Evolutionary conservation across 1,140 invertebrate genomes (phyloP), one percentile per base, ranked within the genome.

Genomic region (Thaumatotibia leucotreta): DNA sequence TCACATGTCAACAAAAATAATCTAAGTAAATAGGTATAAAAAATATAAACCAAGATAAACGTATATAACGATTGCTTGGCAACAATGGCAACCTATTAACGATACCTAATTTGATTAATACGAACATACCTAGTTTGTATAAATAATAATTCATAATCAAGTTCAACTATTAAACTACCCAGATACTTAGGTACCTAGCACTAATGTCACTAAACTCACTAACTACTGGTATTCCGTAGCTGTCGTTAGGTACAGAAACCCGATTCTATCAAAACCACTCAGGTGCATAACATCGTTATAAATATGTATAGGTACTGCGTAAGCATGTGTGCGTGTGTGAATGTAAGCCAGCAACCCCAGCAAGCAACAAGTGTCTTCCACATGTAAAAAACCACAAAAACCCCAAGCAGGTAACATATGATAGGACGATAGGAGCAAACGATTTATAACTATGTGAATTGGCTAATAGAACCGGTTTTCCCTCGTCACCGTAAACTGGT

Each of bases 301-400:
- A 58, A 45, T 45, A 45, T 45, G 39, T 45, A 45, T 20, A n/a
- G n/a, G n/a, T n/a, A 45, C 14, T 45, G 39, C 14, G 14, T 45
- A 58, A 58, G 52, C 23, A 24, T 14, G 52, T 58, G 50, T 54
- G 23, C 50, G 50, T 54, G 50, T 54, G 31, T 31, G 22, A 62
- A 79, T 75, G 79, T 75, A 80, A 77, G 72, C 75, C 76, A 76
- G 68, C 79, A 85, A 79, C 83, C 83, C 84, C 71, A 74, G 84
- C 86, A 90, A 74, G 84, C 86, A 90, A 88, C 88, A 90, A 90
- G 88, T 90, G 87, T 82, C 75, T 77, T 80, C 81, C 81, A 85
- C 77, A 88, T 76, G 82, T 83, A 87, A 88, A 87, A 84, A 75
- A 87, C 74, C 77, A 88, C 84, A 88, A 90, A 90, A 89, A 90